A percentile compares a stretch with the other conserved stretches of the same genome.
Evolutionary conservation across 2,113 vertebrate species (phyloP).

Genomic region (Onychostoma macrolepis): DNA sequence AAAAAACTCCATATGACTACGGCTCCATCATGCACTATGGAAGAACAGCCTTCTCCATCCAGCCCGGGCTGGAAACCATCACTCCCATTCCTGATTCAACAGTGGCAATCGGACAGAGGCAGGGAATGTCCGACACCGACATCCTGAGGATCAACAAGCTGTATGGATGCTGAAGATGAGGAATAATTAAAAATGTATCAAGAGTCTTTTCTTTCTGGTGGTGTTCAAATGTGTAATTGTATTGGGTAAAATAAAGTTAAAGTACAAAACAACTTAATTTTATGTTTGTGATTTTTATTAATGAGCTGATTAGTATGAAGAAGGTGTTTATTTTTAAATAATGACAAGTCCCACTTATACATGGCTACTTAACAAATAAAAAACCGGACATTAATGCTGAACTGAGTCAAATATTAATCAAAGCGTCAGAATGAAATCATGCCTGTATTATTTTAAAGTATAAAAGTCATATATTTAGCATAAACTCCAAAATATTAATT

Average conservation of each 20-base stretch:
- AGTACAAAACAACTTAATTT: background rate
- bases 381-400: background rate
- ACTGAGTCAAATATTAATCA: background rate
- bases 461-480: background rate
- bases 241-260: background rate
- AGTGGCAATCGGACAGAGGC: background rate
- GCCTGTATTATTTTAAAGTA: too few relatives aligned
- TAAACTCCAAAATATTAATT: background rate
- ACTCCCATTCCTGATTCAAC: background rate
- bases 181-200: background rate
- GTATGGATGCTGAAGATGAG: background rate
- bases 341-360: background rate
- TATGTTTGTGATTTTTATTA: background rate
- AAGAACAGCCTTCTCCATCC: constrained; percentile 49
- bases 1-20: constrained; percentile 59
- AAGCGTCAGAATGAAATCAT: background rate
- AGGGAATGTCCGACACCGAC: background rate
- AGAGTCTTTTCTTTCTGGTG: background rate
- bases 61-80: background rate
- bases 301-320: background rate
- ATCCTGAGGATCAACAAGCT: background rate
- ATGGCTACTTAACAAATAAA: accelerated
- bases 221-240: background rate
- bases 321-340: background rate
- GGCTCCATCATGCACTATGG: constrained; percentile 61